These are phyloP conservation scores for Caenorhabditis macrosperma DNA, from an alignment of 2,888 invertebrate species.

Conservation along the genomic window DNA sequence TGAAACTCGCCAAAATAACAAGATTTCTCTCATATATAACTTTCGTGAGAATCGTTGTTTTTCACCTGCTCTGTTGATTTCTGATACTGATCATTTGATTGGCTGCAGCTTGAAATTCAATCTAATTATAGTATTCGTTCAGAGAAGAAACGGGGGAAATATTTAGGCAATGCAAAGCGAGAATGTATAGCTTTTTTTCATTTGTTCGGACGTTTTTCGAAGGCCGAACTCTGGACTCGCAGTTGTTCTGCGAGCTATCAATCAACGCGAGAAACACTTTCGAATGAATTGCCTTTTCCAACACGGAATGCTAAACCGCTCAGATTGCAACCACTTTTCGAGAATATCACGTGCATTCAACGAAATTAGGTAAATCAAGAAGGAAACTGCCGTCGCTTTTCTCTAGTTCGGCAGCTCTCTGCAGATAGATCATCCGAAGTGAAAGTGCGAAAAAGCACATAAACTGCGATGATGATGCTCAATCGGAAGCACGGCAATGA, in stretches of 20 bases:
- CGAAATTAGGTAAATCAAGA: neutral
- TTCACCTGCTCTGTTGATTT: neutral
- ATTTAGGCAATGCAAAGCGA: too few relatives aligned
- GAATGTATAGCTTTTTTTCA: too few relatives aligned
- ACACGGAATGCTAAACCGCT: neutral
- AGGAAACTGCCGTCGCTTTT: too few relatives aligned
- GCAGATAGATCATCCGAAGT: neutral
- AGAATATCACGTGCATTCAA: neutral
- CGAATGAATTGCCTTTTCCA: too few relatives aligned
- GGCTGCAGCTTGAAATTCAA: neutral
- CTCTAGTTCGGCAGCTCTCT: too few relatives aligned
- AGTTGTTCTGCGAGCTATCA: neutral
- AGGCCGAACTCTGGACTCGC: too few relatives aligned
- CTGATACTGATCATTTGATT: slow-evolving; percentile 1
- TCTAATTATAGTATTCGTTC: neutral
- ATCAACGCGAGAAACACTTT: neutral
- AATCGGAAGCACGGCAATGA: neutral
- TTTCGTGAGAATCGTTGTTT: neutral
- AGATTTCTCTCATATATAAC: neutral
- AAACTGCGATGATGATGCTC: neutral
- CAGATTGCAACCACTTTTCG: neutral
- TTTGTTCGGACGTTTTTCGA: too few relatives aligned
- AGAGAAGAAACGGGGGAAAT: neutral
- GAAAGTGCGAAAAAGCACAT: neutral
- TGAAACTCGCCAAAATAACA: slow-evolving; percentile 2